A percentile compares a stretch with the other conserved stretches of the same genome.
These are phyloP conservation scores for Anguilla rostrata DNA, from an alignment of 2,113 vertebrate genomes.

Conservation along the genomic window DNA sequence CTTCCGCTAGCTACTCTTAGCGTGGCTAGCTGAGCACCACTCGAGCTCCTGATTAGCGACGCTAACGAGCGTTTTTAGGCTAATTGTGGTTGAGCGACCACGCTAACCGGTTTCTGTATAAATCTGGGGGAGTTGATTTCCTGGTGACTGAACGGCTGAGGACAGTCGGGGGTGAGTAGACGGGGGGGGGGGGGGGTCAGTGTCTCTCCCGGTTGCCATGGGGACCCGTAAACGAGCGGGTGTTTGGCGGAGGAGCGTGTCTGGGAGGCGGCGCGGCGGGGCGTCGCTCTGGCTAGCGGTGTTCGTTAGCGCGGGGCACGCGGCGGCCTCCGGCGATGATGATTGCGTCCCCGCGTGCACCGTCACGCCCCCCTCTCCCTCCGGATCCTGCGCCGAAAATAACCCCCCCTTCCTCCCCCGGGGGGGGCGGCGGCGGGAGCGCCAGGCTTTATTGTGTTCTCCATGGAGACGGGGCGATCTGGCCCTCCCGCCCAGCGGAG, in stretches of 20 bases:
- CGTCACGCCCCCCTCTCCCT: not conserved
- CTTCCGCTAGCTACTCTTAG: no score
- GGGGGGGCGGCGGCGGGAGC: not conserved
- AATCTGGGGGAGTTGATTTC: not conserved
- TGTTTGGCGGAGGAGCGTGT: not conserved
- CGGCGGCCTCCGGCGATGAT: not conserved
- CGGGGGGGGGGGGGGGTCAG: not conserved
- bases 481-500: not conserved
- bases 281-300: not conserved
- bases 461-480: slow-evolving; percentile 23
- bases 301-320: not conserved
- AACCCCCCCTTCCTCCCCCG: not conserved
- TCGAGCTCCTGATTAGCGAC: no score
- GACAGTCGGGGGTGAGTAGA: not conserved
- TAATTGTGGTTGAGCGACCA: no score
- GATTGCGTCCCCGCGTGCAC: slow-evolving; percentile 16
- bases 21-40: no score
- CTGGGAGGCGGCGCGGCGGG: not conserved
- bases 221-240: not conserved
- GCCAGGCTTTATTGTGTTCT: slow-evolving; percentile 11
- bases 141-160: not conserved
- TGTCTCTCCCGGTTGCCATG: not conserved
- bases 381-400: not conserved
- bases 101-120: no score
- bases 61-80: no score